Evolutionary conservation across 2,113 vertebrate genomes (phyloP).

Genomic region (Dascyllus trimaculatus): DNA sequence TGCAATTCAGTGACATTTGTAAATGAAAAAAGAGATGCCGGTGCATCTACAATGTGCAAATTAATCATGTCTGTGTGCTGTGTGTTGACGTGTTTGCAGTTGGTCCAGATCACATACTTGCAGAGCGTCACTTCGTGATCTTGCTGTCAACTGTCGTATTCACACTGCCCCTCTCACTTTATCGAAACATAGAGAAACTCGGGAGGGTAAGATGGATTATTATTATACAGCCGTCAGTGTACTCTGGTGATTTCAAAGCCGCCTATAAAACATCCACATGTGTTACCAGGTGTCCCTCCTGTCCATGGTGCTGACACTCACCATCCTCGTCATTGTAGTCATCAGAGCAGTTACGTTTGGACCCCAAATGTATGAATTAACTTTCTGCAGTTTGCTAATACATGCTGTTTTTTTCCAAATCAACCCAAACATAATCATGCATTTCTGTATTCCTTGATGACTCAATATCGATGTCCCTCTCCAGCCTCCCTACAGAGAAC

Average conservation of each 20-base stretch:
- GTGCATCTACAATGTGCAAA: no score
- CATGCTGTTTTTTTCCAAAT: neutral
- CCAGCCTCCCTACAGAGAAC: slow-evolving; percentile 88
- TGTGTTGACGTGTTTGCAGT: slow-evolving; percentile 81
- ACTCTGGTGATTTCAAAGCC: neutral
- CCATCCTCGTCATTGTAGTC: slow-evolving; percentile 88
- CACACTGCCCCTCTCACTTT: slow-evolving; percentile 92
- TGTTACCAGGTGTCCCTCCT: slow-evolving; percentile 90
- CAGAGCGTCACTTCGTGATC: slow-evolving; percentile 91
- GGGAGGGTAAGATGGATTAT: slow-evolving; percentile 88
- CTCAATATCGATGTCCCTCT: slow-evolving; percentile 25
- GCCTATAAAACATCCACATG: slow-evolving; percentile 34
- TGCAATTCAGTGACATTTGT: neutral
- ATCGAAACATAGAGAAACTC: slow-evolving; percentile 90
- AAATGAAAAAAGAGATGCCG: neutral
- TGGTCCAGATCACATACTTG: slow-evolving; percentile 86
- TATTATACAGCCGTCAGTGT: neutral
- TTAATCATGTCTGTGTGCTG: no score
- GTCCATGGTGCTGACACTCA: slow-evolving; percentile 90
- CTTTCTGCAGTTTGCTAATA: slow-evolving; percentile 3
- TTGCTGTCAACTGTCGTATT: slow-evolving; percentile 87
- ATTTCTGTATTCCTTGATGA: slow-evolving; percentile 16
- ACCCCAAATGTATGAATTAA: slow-evolving; percentile 86
- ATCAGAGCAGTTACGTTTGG: slow-evolving; percentile 88
- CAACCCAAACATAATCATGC: neutral